Percentiles rank a stretch among this genome's conserved stretches.
These are phyloP conservation scores for Rotaria magnacalcarata DNA, from an alignment of 2,888 invertebrate species.

Conservation along the genomic window DNA sequence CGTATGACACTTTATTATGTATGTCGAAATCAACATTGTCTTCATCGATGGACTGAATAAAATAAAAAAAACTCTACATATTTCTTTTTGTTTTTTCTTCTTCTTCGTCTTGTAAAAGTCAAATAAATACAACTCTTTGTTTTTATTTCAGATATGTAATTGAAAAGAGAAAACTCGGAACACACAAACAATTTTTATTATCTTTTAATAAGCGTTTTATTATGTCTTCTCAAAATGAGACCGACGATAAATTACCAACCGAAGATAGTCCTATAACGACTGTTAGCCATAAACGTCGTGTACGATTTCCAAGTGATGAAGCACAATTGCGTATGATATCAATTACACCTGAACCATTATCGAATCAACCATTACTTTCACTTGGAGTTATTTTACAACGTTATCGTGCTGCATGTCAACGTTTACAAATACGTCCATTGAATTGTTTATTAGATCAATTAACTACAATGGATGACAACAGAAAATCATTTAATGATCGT, in stretches of 20 bases:
- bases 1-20: slow-evolving; percentile 46
- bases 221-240: neutral
- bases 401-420: slow-evolving; percentile 4
- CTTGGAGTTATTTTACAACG: neutral
- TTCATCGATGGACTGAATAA: slow-evolving; percentile 33
- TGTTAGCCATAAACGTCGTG: neutral
- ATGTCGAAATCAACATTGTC: slow-evolving; percentile 45
- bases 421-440: slow-evolving; percentile 20
- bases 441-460: slow-evolving; percentile 20
- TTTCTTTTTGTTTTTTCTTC: neutral
- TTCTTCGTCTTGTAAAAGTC: neutral
- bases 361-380: slow-evolving; percentile 1
- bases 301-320: slow-evolving; percentile 32
- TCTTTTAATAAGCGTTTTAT: neutral
- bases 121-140: neutral
- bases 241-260: neutral
- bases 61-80: neutral
- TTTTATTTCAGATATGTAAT: slow-evolving; percentile 16
- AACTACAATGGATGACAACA: neutral
- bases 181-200: neutral
- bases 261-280: neutral
- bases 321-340: slow-evolving; percentile 10
- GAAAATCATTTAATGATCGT: slow-evolving; percentile 15
- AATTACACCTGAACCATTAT: neutral
- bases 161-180: neutral